A percentile compares a stretch with the other conserved stretches of the same genome.
Conservation (phyloP, 2,113 vertebrate genomes). For the Pluvialis apricaria region DNA sequence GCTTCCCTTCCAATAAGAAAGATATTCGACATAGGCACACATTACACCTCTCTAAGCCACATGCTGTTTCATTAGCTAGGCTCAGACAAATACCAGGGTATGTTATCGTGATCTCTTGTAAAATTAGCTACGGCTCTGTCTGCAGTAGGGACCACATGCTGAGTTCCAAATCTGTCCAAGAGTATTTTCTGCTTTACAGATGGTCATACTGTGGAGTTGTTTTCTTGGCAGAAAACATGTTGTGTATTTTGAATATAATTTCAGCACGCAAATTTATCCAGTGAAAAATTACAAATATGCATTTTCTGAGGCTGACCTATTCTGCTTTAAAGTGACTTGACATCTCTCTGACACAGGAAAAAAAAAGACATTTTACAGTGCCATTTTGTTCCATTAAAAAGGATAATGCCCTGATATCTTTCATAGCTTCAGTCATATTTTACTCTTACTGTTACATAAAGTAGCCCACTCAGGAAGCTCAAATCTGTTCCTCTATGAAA, state of each 20-base stretch:
- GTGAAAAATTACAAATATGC: background rate
- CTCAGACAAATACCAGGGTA: background rate
- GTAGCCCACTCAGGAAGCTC: background rate
- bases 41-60: background rate
- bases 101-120: background rate
- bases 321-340: background rate
- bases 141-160: conserved; percentile 20
- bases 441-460: background rate
- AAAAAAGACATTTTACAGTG: background rate
- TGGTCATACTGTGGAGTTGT: conserved; percentile 1
- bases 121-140: conserved; percentile 1
- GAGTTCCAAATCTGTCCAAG: conserved; percentile 16
- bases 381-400: background rate
- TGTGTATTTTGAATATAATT: background rate
- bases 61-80: background rate
- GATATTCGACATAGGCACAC: background rate
- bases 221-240: conserved; percentile 24
- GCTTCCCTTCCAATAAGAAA: background rate
- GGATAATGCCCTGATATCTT: background rate
- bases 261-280: background rate
- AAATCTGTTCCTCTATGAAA: background rate
- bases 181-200: conserved; percentile 48
- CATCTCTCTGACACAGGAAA: background rate
- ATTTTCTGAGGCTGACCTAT: background rate
- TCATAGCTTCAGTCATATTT: conserved; percentile 1